Percentiles rank a stretch among this genome's conserved stretches.
Evolutionary conservation across 2,888 invertebrate genomes (phyloP).

Genomic region (Ferdinandea cuprea): DNA sequence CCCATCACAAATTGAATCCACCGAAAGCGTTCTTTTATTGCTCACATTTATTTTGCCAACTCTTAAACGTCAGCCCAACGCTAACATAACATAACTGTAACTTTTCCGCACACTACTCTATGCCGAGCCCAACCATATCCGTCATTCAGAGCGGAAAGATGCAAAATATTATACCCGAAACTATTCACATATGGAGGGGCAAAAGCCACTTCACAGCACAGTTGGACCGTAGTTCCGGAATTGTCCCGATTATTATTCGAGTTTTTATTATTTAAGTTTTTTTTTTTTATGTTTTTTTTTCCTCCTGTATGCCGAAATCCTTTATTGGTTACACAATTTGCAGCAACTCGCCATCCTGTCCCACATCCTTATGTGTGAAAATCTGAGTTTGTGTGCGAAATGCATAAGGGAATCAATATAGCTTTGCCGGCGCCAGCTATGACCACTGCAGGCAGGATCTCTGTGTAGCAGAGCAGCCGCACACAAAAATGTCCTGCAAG

Average conservation of each 20-base stretch:
- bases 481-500: slow-evolving; percentile 67
- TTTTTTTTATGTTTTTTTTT: slow-evolving; percentile 8
- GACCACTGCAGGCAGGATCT: slow-evolving; percentile 67
- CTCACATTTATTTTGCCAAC: not conserved
- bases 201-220: slow-evolving; percentile 52
- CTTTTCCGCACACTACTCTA: slow-evolving; percentile 19
- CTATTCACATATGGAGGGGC: slow-evolving; percentile 45
- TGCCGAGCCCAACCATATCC: slow-evolving; percentile 19
- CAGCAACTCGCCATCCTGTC: slow-evolving; percentile 48
- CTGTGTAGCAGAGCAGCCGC: slow-evolving; percentile 33
- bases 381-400: slow-evolving; percentile 50
- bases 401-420: slow-evolving; percentile 69
- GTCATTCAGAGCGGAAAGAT: slow-evolving; percentile 53
- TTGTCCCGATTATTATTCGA: slow-evolving; percentile 23
- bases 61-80: not conserved
- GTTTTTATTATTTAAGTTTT: too few species aligned
- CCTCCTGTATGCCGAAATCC: slow-evolving; percentile 41
- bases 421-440: slow-evolving; percentile 70
- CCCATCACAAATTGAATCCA: too few species aligned
- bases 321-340: slow-evolving; percentile 71
- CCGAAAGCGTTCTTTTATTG: too few species aligned
- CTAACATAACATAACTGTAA: slow-evolving; percentile 11
- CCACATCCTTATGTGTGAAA: slow-evolving; percentile 39
- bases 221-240: slow-evolving; percentile 49
- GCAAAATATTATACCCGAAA: slow-evolving; percentile 32